Evolutionary conservation across 2,888 invertebrate species (phyloP), one percentile per base, ranked within the genome.

Genomic region (Linnaemya vulpina): DNA sequence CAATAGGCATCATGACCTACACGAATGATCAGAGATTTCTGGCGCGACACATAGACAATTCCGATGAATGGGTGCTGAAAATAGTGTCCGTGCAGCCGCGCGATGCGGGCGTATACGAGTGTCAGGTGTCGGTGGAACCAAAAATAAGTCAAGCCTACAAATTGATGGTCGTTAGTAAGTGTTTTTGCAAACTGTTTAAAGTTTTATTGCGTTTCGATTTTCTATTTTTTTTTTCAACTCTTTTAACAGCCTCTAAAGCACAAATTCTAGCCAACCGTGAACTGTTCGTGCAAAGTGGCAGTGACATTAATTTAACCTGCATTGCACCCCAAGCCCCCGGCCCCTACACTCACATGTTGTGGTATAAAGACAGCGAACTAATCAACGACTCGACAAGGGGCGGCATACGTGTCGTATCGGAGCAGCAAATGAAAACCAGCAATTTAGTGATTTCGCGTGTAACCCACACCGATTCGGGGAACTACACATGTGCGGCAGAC

Each of bases 281-380:
- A 93, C 93, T 97, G 91, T 96, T 96, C 93, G 96, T 97, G 92
- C 96, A 96, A 92, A 96, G 96, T 90, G 97, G 97, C 89, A 97
- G 96, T 91, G 97, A 97, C 94, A 97, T 97, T 93, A 97, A 97
- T 94, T 94, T 97, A 93, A 97, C 97, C 90, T 97, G 97, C 93
- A 94, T 96, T 90, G 96, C 96, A 86, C 94, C 96, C 89, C 95
- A 97, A 93, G 94, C 95, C 87, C 94, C 94, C 58, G 93, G 94
- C 58, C 94, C 94, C 30, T 95, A 95, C 83, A 94, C 95, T 84
- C 96, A 96, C 88, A 96, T 97, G 90, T 94, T 96, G 89, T 97
- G 97, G 97, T 96, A 96, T 93, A 97, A 97, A 89, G 97, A 96
- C 58, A 94, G 94, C 22, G 94, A 96, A 88, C 95, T 97, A 88